phyloP scores from a whole-genome alignment of 2,888 invertebrate genomes.

The Idaea dimidiata region DNA sequence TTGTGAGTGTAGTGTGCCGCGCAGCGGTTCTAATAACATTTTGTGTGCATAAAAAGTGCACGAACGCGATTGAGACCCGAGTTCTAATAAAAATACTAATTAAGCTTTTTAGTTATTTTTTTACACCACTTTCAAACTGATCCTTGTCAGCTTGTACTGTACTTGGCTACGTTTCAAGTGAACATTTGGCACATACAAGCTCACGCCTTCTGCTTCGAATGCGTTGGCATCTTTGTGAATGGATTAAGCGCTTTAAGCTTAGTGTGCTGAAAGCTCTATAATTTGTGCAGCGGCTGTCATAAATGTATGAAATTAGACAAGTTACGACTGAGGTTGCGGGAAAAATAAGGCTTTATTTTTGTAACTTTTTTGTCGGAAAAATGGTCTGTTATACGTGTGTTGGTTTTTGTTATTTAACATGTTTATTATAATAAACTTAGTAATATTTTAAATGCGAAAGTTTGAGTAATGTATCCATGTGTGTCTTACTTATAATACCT shows the following conservation, averaged over 20 bases:
- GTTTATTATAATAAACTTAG: no score
- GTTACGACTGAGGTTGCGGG: background rate
- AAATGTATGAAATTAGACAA: background rate
- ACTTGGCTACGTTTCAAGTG: slow-evolving; percentile 27
- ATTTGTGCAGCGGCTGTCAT: background rate
- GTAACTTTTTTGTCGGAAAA: background rate
- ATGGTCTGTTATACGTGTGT: no score
- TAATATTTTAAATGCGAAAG: no score
- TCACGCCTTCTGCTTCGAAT: background rate
- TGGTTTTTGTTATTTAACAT: no score
- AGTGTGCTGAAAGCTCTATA: background rate
- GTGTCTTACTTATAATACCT: no score
- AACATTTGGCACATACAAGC: slow-evolving; percentile 6
- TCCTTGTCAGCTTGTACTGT: background rate
- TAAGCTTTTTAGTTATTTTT: background rate
- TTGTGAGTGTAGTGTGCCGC: no score
- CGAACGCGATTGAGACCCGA: no score
- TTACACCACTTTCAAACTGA: background rate
- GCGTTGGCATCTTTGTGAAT: background rate
- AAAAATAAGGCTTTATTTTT: background rate
- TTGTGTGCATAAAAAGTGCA: no score
- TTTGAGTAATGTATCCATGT: no score
- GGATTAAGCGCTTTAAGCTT: slow-evolving; percentile 14
- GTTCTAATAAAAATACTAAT: no score
- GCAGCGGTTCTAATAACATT: no score